Evolutionary conservation across 2,113 vertebrate species (phyloP).

Genomic region (Malurus melanocephalus): DNA sequence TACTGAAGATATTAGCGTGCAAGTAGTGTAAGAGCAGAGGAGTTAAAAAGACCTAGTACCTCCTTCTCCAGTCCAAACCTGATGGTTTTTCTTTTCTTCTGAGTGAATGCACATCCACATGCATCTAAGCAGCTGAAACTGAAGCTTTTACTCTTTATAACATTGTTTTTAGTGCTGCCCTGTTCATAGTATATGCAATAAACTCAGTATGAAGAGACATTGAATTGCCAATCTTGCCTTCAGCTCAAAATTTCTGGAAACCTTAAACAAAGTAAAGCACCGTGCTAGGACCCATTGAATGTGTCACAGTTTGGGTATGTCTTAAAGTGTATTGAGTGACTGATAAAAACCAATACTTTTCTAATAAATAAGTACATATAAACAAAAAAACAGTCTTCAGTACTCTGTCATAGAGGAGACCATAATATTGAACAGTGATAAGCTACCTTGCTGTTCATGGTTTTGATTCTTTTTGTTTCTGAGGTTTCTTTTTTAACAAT

Average conservation of each 20-base stretch:
- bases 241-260: background rate
- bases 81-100: rapidly evolving
- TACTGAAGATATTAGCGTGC: background rate
- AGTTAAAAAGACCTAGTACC: background rate
- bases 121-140: background rate
- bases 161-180: background rate
- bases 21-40: background rate
- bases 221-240: background rate
- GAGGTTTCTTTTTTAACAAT: background rate
- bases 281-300: background rate
- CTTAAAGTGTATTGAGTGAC: background rate
- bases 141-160: background rate
- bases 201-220: background rate
- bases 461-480: background rate
- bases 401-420: background rate
- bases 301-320: background rate
- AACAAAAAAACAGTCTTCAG: background rate
- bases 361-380: background rate
- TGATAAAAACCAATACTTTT: background rate
- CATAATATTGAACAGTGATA: background rate
- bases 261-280: background rate
- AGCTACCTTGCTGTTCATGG: background rate
- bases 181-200: background rate
- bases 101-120: background rate
- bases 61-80: background rate